phyloP scores from a whole-genome alignment of 2,797 vertebrate genomes.

The Danio kyathit region DNA sequence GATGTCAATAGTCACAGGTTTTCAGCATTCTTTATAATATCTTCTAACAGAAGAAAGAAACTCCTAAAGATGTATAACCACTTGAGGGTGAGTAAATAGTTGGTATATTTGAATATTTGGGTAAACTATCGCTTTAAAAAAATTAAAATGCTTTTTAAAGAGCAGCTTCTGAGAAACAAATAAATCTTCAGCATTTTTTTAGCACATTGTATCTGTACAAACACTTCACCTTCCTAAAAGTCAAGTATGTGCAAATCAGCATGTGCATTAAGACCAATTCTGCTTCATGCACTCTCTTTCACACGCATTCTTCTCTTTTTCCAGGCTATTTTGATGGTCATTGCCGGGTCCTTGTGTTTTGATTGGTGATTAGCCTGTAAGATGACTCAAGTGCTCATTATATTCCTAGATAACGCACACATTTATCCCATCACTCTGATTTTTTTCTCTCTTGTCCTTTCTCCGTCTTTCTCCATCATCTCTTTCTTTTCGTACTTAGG shows the following conservation, averaged over 20 bases:
- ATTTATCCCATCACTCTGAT: conserved; percentile 22
- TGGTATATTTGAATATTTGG: too few relatives aligned
- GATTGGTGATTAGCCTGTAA: conserved; percentile 16
- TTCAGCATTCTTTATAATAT: too few relatives aligned
- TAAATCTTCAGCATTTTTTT: conserved; percentile 1
- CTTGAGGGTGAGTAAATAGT: too few relatives aligned
- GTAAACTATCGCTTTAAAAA: too few relatives aligned
- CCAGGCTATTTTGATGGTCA: conserved; percentile 21
- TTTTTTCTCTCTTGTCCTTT: conserved; percentile 35
- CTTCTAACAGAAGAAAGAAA: neutral
- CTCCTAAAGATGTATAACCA: neutral
- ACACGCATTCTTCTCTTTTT: neutral
- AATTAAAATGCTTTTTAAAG: neutral
- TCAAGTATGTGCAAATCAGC: conserved; percentile 7
- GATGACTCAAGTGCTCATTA: conserved; percentile 26
- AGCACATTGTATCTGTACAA: neutral
- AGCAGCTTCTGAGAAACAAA: neutral
- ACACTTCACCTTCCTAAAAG: conserved; percentile 27
- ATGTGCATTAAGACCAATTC: conserved; percentile 2
- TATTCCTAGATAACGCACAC: conserved; percentile 12
- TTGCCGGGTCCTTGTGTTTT: conserved; percentile 29
- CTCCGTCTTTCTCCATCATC: conserved; percentile 12
- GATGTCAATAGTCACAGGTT: too few relatives aligned
- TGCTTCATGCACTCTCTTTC: neutral
- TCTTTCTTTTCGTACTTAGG: neutral